A percentile compares a stretch with the other conserved stretches of the same genome.
phyloP scores from a whole-genome alignment of 1,140 invertebrate genomes.

The Nylanderia fulva region DNA sequence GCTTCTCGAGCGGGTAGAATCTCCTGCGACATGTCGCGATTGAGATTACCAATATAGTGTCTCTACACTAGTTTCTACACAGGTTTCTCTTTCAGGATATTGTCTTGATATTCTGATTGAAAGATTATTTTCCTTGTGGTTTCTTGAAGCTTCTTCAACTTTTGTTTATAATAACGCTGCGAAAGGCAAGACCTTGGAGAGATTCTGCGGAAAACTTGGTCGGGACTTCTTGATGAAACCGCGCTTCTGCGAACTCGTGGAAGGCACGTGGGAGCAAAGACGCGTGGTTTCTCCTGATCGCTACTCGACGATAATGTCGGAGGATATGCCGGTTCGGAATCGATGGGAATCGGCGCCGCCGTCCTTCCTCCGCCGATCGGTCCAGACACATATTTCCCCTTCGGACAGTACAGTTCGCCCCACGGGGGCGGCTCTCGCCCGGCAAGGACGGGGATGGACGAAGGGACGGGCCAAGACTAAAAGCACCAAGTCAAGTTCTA shows the following conservation, averaged over 20 bases:
- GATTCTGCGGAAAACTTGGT: background rate
- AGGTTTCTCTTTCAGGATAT: background rate
- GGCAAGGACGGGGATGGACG: slow-evolving; percentile 75
- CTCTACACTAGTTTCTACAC: too few species aligned
- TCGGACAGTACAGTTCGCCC: background rate
- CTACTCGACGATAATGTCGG: too few species aligned
- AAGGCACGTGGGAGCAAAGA: slow-evolving; percentile 46
- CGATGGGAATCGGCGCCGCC: background rate
- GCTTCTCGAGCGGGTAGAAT: background rate
- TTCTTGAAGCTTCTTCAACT: background rate
- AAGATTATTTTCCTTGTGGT: background rate
- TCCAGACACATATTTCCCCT: background rate
- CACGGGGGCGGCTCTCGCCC: slow-evolving; percentile 15
- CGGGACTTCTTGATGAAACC: background rate
- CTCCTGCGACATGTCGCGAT: slow-evolving; percentile 54
- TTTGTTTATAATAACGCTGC: background rate
- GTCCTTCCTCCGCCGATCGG: background rate
- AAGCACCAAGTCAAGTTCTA: slow-evolving; percentile 77
- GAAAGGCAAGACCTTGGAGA: background rate
- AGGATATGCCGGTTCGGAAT: background rate
- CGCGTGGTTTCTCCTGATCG: too few species aligned
- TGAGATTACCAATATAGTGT: background rate
- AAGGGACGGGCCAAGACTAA: slow-evolving; percentile 80
- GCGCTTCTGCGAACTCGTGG: background rate
- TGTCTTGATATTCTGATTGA: background rate